Percentiles rank a stretch among this genome's conserved stretches.
Conservation (phyloP, 92 coral and sea anemone species). For the Phenganax subtilis region DNA sequence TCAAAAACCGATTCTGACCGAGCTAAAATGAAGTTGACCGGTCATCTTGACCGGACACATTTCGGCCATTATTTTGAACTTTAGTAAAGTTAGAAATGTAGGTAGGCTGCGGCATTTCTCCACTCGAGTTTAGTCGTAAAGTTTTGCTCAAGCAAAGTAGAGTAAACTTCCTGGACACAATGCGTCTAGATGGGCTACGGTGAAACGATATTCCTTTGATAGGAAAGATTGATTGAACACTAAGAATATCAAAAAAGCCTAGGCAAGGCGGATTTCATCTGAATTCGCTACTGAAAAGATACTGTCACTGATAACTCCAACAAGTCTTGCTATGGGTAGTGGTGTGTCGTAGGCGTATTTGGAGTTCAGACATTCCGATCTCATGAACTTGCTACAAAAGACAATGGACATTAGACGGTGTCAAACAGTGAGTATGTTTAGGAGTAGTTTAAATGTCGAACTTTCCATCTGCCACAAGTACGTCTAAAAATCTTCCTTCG, state of each 20-base stretch:
- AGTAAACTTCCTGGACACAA: too few species aligned
- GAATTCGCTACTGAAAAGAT: slow-evolving; percentile 54
- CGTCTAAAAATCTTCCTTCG: too few species aligned
- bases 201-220: too few species aligned
- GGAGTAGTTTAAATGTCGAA: too few species aligned
- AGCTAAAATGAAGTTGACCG: too few species aligned
- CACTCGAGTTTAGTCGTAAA: neutral
- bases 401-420: neutral
- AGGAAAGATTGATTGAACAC: neutral
- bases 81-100: neutral
- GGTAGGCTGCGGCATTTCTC: neutral
- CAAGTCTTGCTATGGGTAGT: slow-evolving; percentile 87
- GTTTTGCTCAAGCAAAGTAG: too few species aligned
- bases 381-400: slow-evolving; percentile 81
- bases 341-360: slow-evolving; percentile 84
- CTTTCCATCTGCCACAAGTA: too few species aligned
- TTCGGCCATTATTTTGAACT: too few species aligned
- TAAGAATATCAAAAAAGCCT: neutral
- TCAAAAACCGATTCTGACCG: too few species aligned
- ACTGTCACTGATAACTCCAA: slow-evolving; percentile 83
- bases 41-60: too few species aligned
- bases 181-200: too few species aligned
- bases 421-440: neutral
- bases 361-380: slow-evolving; percentile 89
- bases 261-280: neutral